These are phyloP conservation scores for Sinonovacula constricta DNA, from an alignment of 1,140 invertebrate genomes.

Conservation along the genomic window DNA sequence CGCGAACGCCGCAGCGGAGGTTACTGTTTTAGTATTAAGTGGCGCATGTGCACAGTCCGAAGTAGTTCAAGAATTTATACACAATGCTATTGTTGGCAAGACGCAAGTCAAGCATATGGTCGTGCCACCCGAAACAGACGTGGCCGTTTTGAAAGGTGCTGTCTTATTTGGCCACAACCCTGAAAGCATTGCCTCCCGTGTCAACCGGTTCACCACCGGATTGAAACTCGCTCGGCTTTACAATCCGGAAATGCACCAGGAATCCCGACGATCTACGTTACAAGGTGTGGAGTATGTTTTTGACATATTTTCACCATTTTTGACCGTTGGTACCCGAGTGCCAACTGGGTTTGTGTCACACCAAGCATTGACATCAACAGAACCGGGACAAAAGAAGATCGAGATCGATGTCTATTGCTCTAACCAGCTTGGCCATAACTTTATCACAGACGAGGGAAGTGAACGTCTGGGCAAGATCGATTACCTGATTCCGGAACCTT, in stretches of 20 bases:
- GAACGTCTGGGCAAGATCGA: conserved; percentile 28
- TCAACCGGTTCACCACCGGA: conserved; percentile 28
- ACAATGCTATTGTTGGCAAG: conserved; percentile 34
- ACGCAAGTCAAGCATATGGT: conserved; percentile 42
- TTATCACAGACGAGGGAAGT: conserved; percentile 37
- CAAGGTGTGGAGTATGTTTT: conserved; percentile 33
- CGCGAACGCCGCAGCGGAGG: conserved; percentile 18
- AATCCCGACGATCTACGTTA: not conserved
- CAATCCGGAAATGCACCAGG: conserved; percentile 38
- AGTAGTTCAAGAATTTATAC: conserved; percentile 45
- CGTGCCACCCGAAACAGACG: conserved; percentile 30
- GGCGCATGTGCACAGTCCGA: conserved; percentile 42
- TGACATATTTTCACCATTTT: conserved; percentile 48
- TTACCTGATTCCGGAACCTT: conserved; percentile 26
- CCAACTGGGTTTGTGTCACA: conserved; percentile 39
- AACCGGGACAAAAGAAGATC: conserved; percentile 34
- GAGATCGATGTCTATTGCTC: conserved; percentile 40
- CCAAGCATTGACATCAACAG: conserved; percentile 38
- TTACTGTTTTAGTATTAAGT: conserved; percentile 18
- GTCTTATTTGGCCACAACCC: conserved; percentile 47
- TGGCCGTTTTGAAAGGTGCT: conserved; percentile 43
- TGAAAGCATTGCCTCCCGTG: conserved; percentile 4
- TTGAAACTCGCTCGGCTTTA: conserved; percentile 23
- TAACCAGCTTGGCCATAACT: conserved; percentile 14
- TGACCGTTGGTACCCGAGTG: conserved; percentile 40